These are phyloP conservation scores for Hetaerina titia DNA, from an alignment of 2,888 invertebrate species.

Conservation along the genomic window DNA sequence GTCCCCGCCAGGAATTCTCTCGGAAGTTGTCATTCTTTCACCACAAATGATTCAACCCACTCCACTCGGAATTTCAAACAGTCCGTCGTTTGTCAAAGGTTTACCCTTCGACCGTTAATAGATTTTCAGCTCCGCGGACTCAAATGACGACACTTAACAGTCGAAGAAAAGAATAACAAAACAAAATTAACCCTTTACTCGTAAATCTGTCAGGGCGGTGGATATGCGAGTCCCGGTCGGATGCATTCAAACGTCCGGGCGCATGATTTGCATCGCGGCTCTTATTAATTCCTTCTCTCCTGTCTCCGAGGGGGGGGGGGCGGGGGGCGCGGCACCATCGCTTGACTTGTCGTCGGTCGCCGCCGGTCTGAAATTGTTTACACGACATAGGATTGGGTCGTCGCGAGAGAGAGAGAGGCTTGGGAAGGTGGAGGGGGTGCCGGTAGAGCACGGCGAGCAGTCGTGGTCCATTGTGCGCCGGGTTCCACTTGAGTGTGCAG, in stretches of 20 bases:
- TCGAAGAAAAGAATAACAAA: not conserved
- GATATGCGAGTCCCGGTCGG: not conserved
- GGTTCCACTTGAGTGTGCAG: not conserved
- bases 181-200: not conserved
- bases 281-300: not conserved
- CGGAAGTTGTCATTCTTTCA: too few relatives aligned
- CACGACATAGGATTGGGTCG: not conserved
- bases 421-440: not conserved
- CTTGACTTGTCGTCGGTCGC: not conserved
- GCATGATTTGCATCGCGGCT: not conserved
- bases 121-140: not conserved
- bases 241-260: not conserved
- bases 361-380: not conserved
- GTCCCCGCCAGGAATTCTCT: too few relatives aligned
- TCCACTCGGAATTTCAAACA: not conserved
- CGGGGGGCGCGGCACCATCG: not conserved
- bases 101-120: not conserved
- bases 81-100: not conserved
- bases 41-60: too few relatives aligned
- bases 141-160: not conserved
- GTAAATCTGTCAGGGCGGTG: not conserved
- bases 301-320: too few relatives aligned
- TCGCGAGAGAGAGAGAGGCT: not conserved
- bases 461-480: too few relatives aligned
- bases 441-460: not conserved